Evolutionary conservation across 1,140 invertebrate genomes (phyloP).

Genomic region (Rhagoletis zephyria): DNA sequence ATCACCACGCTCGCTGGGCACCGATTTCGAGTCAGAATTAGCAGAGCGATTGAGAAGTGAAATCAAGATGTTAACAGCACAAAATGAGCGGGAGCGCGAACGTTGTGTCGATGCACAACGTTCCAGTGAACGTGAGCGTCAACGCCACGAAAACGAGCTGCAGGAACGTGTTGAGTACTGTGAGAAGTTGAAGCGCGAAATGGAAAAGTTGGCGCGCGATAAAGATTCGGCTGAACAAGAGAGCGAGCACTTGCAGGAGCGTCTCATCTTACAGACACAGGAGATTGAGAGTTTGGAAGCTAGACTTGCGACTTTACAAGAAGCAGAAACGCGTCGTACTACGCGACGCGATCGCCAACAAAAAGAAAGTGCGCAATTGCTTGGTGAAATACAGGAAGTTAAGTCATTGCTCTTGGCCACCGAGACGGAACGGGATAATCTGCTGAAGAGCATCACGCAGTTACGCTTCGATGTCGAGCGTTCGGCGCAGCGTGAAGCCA

Average conservation of each 20-base stretch:
- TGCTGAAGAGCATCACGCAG: constrained; percentile 64
- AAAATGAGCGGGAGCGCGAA: constrained; percentile 74
- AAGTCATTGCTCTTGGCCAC: constrained; percentile 61
- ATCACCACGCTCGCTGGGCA: constrained; percentile 61
- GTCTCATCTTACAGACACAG: constrained; percentile 65
- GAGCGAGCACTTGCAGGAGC: constrained; percentile 70
- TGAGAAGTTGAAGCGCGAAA: constrained; percentile 74
- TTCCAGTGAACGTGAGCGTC: constrained; percentile 73
- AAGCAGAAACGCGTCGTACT: constrained; percentile 66
- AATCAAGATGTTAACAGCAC: constrained; percentile 74
- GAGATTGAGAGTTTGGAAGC: constrained; percentile 70
- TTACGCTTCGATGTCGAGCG: constrained; percentile 69
- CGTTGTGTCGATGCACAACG: constrained; percentile 73
- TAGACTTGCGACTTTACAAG: constrained; percentile 66
- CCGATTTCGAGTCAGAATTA: constrained; percentile 73
- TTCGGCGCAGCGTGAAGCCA: constrained; percentile 66
- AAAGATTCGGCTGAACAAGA: constrained; percentile 68
- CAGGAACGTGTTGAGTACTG: constrained; percentile 75
- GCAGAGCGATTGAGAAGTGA: constrained; percentile 74
- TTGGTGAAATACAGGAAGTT: constrained; percentile 68
- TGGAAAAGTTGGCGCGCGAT: constrained; percentile 68
- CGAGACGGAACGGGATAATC: constrained; percentile 61
- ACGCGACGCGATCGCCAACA: constrained; percentile 66
- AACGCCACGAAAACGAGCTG: constrained; percentile 75
- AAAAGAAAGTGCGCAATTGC: constrained; percentile 65